Evolutionary conservation across 2,113 vertebrate genomes (phyloP), one percentile per base, ranked within the genome.

Genomic region (Charina bottae): DNA sequence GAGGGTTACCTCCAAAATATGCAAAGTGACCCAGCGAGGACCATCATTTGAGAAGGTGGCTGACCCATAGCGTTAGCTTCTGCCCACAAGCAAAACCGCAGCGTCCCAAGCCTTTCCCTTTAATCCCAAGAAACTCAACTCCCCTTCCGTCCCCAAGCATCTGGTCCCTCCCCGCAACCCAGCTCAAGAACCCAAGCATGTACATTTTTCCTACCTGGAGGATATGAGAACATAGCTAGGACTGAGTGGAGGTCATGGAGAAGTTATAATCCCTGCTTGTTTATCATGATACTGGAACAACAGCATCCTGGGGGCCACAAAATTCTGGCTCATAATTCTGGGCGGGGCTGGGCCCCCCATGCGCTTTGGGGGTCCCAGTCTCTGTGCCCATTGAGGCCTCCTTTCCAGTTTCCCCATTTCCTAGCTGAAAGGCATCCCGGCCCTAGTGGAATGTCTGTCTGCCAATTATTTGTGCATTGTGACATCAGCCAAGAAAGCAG

Each of bases 281-380:
- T 86, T 54, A 37, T 59, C 83, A 46, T 54, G 49, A 62, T 13
- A 26, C 59, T 2, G 21, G n/a, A 55, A 54, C 83, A 85, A 60
- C n/a, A 49, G n/a, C 4, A 4, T 78, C 28, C 54, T 64, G 28
- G 8, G 33, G 62, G 15, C n/a, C 85, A 56, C 49, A 78, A n/a
- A 56, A 72, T 91, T 28, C 33, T 58, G 28, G 55, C 6, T 86
- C 59, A 54, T 86, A 33, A 10, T 68, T 85, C 46, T 54, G 60
- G 59, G 10, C 24, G 83, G 83, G 90, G 83, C 83, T 91, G 60
- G 84, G 49, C 49, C 83, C 89, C 90, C 90, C 83, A 86, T 91
- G 85, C 2, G 62, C 28, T 56, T 78, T 0, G 5, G 4, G 53
- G 24, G 23, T 91, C 26, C 24, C 15, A 12, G 49, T 56, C 2